These are phyloP conservation scores for Leptopilina clavipes DNA, from an alignment of 1,140 invertebrate species.

Conservation along the genomic window DNA sequence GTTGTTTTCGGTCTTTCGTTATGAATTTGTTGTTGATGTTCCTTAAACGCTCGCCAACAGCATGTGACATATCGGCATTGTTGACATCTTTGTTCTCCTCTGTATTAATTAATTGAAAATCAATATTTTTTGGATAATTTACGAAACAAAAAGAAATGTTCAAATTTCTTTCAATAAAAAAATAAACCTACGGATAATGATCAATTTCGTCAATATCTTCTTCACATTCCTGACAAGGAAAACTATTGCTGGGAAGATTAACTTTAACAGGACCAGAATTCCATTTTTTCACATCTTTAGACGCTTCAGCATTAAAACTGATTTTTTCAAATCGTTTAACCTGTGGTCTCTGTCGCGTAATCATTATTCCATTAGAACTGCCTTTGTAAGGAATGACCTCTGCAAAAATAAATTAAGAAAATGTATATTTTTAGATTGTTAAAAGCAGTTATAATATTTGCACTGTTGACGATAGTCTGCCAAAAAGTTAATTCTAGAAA, in stretches of 20 bases:
- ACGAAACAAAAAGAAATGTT: not conserved
- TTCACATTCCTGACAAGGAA: slow-evolving; percentile 82
- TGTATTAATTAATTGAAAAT: slow-evolving; percentile 69
- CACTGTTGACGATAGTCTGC: not conserved
- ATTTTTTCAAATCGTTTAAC: slow-evolving; percentile 72
- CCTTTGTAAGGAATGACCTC: slow-evolving; percentile 69
- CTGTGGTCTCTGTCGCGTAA: slow-evolving; percentile 70
- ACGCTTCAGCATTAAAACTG: slow-evolving; percentile 49
- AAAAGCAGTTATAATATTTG: not conserved
- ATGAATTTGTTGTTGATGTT: slow-evolving; percentile 80
- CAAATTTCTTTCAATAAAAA: slow-evolving; percentile 37
- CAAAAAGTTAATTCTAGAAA: not conserved
- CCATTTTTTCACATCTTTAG: slow-evolving; percentile 67
- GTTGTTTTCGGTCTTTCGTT: slow-evolving; percentile 77
- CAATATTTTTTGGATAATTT: too few relatives aligned
- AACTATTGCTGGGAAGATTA: slow-evolving; percentile 53
- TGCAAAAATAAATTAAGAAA: slow-evolving; percentile 48
- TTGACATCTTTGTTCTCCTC: slow-evolving; percentile 82
- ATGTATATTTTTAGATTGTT: slow-evolving; percentile 29
- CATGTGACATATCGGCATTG: slow-evolving; percentile 86
- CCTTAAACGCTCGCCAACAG: slow-evolving; percentile 83
- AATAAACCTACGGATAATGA: slow-evolving; percentile 80
- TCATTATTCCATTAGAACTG: slow-evolving; percentile 68
- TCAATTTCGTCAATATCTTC: slow-evolving; percentile 78
- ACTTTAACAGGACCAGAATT: slow-evolving; percentile 63